phyloP scores from a whole-genome alignment of 2,888 invertebrate genomes.

The Dastarcus helophoroides region DNA sequence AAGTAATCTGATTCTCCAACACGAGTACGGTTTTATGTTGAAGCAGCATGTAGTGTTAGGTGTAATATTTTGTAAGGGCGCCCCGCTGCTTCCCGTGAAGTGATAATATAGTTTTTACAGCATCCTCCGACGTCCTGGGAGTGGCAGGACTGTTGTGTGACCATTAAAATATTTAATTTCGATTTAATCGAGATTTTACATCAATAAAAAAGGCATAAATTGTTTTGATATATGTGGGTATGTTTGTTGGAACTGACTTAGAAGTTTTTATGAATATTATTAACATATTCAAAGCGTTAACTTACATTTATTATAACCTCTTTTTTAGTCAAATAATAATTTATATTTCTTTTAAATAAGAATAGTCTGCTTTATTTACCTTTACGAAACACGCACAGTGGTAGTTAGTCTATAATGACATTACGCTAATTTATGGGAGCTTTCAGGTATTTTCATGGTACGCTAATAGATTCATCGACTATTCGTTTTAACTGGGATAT shows the following conservation, averaged over 20 bases:
- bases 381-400: not conserved
- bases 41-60: constrained; percentile 11
- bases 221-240: constrained; percentile 26
- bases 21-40: not conserved
- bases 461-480: too few relatives aligned
- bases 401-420: too few relatives aligned
- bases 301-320: constrained; percentile 15
- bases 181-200: constrained; percentile 35
- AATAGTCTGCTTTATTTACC: not conserved
- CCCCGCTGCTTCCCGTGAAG: constrained; percentile 30
- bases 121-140: constrained; percentile 27
- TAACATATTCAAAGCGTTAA: constrained; percentile 17
- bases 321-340: not conserved
- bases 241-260: constrained; percentile 15
- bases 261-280: constrained; percentile 17
- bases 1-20: constrained; percentile 3
- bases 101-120: constrained; percentile 37
- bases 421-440: too few relatives aligned
- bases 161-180: constrained; percentile 34
- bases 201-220: constrained; percentile 35
- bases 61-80: constrained; percentile 32
- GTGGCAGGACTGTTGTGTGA: constrained; percentile 25
- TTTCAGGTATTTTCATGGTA: too few relatives aligned
- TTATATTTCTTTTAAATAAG: constrained; percentile 1
- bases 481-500: too few relatives aligned